Evolutionary conservation across 2,888 invertebrate species (phyloP), one percentile per base, ranked within the genome.

Genomic region (Chymomyza procnemis): DNA sequence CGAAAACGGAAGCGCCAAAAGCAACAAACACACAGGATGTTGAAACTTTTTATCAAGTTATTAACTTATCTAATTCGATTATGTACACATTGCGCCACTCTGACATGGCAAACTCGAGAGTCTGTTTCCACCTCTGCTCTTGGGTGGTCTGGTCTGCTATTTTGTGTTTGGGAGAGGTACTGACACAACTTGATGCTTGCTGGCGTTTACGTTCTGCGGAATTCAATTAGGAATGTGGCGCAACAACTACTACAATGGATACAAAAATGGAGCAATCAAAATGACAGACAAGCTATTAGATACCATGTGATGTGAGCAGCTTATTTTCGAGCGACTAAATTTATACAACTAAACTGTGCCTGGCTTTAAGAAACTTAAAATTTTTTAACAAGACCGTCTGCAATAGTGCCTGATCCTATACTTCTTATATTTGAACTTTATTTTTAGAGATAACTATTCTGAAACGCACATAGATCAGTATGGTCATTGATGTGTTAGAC

Each of bases 51-150:
- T 84, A 83, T 83, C 85, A 86, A 83, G 86, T 83, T 83, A 86
- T 86, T 86, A 83, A 86, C 85, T 83, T 86, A 86, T 86, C 82
- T 83, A 84, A 83, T 83, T 83, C 86, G 86, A 83, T 86, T 83
- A 83, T 81, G 85, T 76, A 60, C 69, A 64, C 75, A 62, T 62
- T 58, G 69, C 66, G 19, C 19, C 54, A 54, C 54, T 21, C 18
- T 21, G 54, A 41, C 34, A 41, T 41, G 12, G 12, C 34, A 41
- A 41, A 5, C 12, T 41, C 1, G 9, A n/a, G 34, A 41, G 34
- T 41, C 34, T 41, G 34, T 12, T 41, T 41, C 34, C 12, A 41
- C 34, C 34, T 41, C 34, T 41, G 12, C 12, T 41, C 12, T 12
- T 41, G 34, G 4, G 12, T 41, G 12, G 34, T 26, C 26, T 26